These are phyloP conservation scores for Paracanthobrama guichenoti DNA, from an alignment of 2,113 vertebrate species.

Conservation along the genomic window DNA sequence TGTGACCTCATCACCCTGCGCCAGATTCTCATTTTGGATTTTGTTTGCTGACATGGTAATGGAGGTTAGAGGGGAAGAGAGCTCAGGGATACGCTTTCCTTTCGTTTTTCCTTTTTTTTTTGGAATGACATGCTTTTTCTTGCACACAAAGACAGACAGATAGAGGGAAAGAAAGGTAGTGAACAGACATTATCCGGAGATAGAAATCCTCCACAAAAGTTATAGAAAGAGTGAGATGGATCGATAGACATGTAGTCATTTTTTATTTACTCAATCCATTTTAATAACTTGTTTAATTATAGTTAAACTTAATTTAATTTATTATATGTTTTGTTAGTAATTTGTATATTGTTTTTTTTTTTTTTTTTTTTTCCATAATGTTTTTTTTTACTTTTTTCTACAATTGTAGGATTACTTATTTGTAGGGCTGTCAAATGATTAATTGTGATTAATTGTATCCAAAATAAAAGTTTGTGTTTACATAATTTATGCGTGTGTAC, in stretches of 20 bases:
- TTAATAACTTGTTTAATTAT: too few relatives aligned
- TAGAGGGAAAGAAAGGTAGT: neutral
- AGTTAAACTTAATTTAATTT: too few relatives aligned
- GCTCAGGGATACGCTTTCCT: neutral
- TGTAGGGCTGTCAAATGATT: too few relatives aligned
- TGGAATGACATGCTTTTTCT: neutral
- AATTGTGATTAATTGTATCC: too few relatives aligned
- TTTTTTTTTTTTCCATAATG: neutral
- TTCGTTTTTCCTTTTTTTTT: neutral
- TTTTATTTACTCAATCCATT: neutral
- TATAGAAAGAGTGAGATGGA: neutral
- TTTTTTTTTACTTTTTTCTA: neutral
- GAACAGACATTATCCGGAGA: neutral
- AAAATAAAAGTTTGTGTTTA: too few relatives aligned
- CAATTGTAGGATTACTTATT: neutral
- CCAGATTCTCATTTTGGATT: constrained; percentile 34
- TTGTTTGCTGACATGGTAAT: constrained; percentile 40
- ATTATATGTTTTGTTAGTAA: neutral
- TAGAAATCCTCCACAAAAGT: neutral
- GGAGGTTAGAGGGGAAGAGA: constrained; percentile 23
- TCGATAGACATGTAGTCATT: neutral
- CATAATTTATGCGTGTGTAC: too few relatives aligned
- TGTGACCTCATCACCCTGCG: constrained; percentile 34
- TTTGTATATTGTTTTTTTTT: neutral
- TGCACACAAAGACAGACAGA: neutral